Evolutionary conservation across 2,113 vertebrate genomes (phyloP).

Genomic region (Leuciscus idus): DNA sequence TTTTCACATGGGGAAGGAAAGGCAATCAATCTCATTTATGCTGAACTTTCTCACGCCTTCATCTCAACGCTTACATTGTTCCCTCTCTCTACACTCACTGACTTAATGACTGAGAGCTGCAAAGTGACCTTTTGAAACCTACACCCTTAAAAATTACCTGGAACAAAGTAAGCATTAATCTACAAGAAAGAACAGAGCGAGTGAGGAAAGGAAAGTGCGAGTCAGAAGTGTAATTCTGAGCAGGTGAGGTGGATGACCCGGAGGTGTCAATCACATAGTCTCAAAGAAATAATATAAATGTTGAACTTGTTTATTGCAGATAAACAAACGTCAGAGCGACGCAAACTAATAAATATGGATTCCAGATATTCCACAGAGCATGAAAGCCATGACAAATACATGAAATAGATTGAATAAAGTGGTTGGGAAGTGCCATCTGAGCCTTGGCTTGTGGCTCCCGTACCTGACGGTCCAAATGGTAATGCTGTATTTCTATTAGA

Average conservation of each 20-base stretch:
- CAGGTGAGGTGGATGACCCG: not conserved
- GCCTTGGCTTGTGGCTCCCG: not conserved
- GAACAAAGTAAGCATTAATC: conserved; percentile 28
- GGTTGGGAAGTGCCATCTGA: conserved; percentile 27
- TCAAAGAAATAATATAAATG: not conserved
- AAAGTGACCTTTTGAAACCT: conserved; percentile 40
- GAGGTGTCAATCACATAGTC: conserved; percentile 20
- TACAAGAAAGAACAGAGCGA: not conserved
- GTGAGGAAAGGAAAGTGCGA: not conserved
- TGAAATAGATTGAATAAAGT: conserved; percentile 28
- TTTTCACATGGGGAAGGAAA: conserved; percentile 35
- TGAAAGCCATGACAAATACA: conserved; percentile 6
- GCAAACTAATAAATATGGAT: not conserved
- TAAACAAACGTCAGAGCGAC: not conserved
- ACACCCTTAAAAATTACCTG: conserved; percentile 36
- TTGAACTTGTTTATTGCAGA: not conserved
- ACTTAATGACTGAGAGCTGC: conserved; percentile 40
- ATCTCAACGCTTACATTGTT: conserved; percentile 36
- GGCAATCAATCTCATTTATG: conserved; percentile 47
- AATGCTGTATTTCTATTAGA: conserved; percentile 38
- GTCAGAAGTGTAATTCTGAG: conserved; percentile 17
- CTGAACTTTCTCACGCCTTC: conserved; percentile 48
- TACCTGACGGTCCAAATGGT: not conserved
- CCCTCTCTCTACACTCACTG: conserved; percentile 16
- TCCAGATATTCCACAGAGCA: not conserved